Evolutionary conservation across 2,797 vertebrate species (phyloP).

Genomic region (Gephyroberyx darwinii): DNA sequence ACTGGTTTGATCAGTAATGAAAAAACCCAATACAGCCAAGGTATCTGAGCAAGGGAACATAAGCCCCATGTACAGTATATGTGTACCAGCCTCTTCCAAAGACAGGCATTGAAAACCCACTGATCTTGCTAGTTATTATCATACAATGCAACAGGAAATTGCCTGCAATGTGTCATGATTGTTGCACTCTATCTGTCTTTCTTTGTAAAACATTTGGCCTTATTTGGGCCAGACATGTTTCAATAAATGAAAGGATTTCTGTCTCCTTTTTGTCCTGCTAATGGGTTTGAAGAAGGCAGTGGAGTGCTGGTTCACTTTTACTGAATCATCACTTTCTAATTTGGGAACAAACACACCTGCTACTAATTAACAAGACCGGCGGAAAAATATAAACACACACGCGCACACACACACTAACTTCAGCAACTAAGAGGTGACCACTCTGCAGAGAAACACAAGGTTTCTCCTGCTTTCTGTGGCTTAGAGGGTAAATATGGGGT

Average conservation of each 20-base stretch:
- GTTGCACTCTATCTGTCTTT: too few relatives aligned
- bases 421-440: too few relatives aligned
- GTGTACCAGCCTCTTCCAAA: too few relatives aligned
- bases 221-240: slow-evolving; percentile 9
- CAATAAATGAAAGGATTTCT: slow-evolving; percentile 22
- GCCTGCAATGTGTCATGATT: too few relatives aligned
- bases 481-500: slow-evolving; percentile 23
- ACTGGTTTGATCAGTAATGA: not conserved
- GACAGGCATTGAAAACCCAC: too few relatives aligned
- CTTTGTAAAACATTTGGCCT: too few relatives aligned
- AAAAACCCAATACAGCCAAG: too few relatives aligned
- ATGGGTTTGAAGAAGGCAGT: slow-evolving; percentile 42
- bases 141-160: not conserved
- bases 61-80: too few relatives aligned
- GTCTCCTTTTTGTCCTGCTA: slow-evolving; percentile 10
- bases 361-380: slow-evolving; percentile 72
- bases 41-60: too few relatives aligned
- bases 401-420: too few relatives aligned
- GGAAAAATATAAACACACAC: slow-evolving; percentile 10
- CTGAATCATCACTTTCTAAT: slow-evolving; percentile 73
- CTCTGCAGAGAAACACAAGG: too few relatives aligned
- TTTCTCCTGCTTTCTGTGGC: not conserved
- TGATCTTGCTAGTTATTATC: too few relatives aligned
- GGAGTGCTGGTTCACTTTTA: slow-evolving; percentile 49
- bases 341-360: slow-evolving; percentile 71